These are phyloP conservation scores for Phytoseiulus persimilis DNA, from an alignment of 2,888 invertebrate genomes.

Conservation along the genomic window DNA sequence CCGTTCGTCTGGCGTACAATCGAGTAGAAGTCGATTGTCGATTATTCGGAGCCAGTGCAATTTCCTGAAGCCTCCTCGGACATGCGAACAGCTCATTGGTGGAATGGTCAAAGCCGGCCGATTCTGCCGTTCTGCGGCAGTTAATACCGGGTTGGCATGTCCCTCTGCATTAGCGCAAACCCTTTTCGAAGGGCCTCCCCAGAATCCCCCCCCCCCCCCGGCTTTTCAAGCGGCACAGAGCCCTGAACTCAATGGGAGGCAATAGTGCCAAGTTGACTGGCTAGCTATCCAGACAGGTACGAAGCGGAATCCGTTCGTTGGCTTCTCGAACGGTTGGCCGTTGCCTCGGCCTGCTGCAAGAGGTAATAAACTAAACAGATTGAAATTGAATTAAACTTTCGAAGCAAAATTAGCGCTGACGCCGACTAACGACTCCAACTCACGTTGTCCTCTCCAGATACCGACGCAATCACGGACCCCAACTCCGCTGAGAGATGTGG, in stretches of 20 bases:
- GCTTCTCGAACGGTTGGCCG: not conserved
- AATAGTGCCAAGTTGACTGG: not conserved
- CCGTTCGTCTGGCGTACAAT: not conserved
- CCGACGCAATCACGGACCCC: not conserved
- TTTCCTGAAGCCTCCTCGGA: not conserved
- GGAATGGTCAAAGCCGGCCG: not conserved
- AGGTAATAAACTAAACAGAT: not conserved
- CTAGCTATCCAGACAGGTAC: not conserved
- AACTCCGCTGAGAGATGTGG: not conserved
- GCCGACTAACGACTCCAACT: not conserved
- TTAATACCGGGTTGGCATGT: not conserved
- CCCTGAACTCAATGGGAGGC: not conserved
- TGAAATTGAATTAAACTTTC: not conserved
- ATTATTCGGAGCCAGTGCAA: not conserved
- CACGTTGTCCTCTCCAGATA: not conserved
- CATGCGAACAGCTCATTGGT: constrained; percentile 5
- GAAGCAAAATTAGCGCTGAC: not conserved
- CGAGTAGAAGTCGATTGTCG: not conserved
- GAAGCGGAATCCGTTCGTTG: not conserved
- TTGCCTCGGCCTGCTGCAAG: not conserved
- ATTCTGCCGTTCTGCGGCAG: not conserved
- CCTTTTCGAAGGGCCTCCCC: not conserved
- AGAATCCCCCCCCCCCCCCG: not conserved
- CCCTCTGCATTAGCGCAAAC: not conserved
- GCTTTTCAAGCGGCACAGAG: not conserved